A percentile compares a stretch with the other conserved stretches of the same genome.
Conservation (phyloP, 2,113 vertebrate species). For the Trinectes maculatus region DNA sequence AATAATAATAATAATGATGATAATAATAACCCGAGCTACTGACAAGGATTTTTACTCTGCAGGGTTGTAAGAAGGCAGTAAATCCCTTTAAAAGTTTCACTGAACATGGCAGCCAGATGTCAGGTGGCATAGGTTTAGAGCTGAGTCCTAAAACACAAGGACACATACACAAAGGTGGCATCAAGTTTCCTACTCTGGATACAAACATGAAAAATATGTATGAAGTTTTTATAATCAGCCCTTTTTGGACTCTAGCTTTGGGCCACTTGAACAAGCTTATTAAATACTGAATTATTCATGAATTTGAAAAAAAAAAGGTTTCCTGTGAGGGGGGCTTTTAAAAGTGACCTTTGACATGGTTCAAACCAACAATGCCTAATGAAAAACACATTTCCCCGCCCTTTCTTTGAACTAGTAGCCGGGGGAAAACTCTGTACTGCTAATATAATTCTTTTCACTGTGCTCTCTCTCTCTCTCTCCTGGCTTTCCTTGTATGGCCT, state of each 20-base stretch:
- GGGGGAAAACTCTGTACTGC: slow-evolving; percentile 26
- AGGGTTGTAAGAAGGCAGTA: slow-evolving; percentile 55
- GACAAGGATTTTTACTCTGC: slow-evolving; percentile 57
- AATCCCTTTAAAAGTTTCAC: slow-evolving; percentile 73
- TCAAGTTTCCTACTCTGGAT: background rate
- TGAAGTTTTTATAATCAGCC: background rate
- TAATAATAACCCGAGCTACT: slow-evolving; percentile 58
- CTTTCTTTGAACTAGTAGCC: slow-evolving; percentile 40
- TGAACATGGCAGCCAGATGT: slow-evolving; percentile 70
- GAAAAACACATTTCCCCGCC: slow-evolving; percentile 53
- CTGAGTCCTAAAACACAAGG: slow-evolving; percentile 13
- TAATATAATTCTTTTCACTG: slow-evolving; percentile 58
- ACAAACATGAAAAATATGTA: background rate
- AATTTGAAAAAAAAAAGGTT: background rate
- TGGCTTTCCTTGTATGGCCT: slow-evolving; percentile 69
- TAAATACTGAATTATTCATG: background rate
- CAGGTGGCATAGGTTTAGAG: slow-evolving; percentile 24
- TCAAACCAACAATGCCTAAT: slow-evolving; percentile 55
- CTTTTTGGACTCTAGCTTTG: background rate
- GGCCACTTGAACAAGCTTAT: background rate
- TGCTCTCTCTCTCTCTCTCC: slow-evolving; percentile 26
- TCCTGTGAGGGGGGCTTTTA: background rate
- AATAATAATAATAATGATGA: too few species aligned
- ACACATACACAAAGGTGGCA: slow-evolving; percentile 27
- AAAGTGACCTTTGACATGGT: slow-evolving; percentile 39